These are phyloP conservation scores for Peromyscus maniculatus DNA, from an alignment of 2,113 vertebrate genomes.

Conservation along the genomic window DNA sequence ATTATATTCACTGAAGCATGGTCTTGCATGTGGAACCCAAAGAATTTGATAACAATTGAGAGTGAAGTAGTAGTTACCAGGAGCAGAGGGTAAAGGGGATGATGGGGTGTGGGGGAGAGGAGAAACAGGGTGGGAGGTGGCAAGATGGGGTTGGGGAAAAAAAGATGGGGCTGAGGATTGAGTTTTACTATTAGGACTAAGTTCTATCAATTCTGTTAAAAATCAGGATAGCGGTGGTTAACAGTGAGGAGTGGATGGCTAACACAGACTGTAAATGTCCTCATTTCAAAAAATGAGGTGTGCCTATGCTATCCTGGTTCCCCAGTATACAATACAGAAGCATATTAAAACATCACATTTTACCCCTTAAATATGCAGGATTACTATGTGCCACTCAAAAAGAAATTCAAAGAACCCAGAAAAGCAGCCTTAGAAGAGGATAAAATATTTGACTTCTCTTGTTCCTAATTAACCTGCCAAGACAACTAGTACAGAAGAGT, in stretches of 20 bases:
- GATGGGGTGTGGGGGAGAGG: no score
- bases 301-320: neutral
- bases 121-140: no score
- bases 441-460: neutral
- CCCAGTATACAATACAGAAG: neutral
- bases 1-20: neutral
- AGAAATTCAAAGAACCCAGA: neutral
- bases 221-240: neutral
- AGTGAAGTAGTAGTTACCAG: neutral
- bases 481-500: neutral
- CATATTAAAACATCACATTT: neutral
- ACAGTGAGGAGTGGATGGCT: neutral
- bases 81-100: no score
- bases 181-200: neutral
- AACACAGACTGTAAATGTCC: neutral
- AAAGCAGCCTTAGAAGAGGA: neutral
- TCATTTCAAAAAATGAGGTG: neutral
- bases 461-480: neutral
- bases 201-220: neutral
- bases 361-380: neutral
- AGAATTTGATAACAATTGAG: neutral
- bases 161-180: no score
- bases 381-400: neutral
- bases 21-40: neutral
- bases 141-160: neutral